These are phyloP conservation scores for Eupeodes luniger DNA, from an alignment of 2,888 invertebrate species.

Conservation along the genomic window DNA sequence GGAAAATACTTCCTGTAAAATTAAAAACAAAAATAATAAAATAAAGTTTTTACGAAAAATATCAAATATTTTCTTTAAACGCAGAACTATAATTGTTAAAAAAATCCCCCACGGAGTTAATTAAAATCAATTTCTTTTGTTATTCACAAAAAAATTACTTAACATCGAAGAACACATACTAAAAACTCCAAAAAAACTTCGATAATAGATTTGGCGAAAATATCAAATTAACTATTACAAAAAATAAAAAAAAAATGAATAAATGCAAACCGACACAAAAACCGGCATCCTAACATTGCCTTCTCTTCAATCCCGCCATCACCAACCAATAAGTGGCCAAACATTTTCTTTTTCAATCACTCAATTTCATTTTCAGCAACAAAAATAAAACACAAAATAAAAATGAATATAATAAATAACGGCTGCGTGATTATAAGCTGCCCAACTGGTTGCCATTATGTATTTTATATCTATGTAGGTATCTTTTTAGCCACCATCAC, in stretches of 20 bases:
- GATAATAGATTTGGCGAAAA: constrained; percentile 39
- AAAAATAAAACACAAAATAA: not conserved
- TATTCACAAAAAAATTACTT: not conserved
- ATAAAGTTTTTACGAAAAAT: not conserved
- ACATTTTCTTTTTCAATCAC: constrained; percentile 66
- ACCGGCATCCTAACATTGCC: constrained; percentile 17
- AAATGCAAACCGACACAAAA: constrained; percentile 30
- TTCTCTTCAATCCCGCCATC: not conserved
- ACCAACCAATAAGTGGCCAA: not conserved
- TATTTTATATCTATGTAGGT: constrained; percentile 9
- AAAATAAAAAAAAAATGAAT: not conserved
- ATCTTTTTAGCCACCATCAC: constrained; percentile 45
- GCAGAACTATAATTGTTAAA: not conserved
- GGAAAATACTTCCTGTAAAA: not conserved
- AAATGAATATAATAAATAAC: constrained; percentile 65
- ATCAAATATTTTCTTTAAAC: not conserved
- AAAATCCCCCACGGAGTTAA: not conserved
- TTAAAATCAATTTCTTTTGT: constrained; percentile 31
- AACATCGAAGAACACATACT: not conserved
- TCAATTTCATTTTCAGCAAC: constrained; percentile 67
- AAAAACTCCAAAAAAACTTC: constrained; percentile 22
- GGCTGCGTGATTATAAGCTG: constrained; percentile 69
- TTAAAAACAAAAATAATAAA: not conserved
- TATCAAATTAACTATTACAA: constrained; percentile 52
- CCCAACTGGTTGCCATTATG: constrained; percentile 66